Base-by-base conservation (phyloP, 2,113 vertebrate genomes). In the Zootoca vivipara region DNA sequence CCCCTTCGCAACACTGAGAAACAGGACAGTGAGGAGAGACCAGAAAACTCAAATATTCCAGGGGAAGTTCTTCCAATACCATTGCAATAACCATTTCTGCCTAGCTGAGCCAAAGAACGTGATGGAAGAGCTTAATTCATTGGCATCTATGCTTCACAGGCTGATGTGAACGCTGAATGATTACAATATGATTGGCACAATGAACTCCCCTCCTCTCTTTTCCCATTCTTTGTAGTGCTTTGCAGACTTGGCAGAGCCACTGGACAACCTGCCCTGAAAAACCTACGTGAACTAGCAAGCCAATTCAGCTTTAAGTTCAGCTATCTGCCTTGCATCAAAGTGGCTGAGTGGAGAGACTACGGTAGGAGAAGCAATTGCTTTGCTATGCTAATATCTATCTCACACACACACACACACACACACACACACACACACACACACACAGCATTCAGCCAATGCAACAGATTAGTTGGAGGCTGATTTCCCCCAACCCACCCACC, bases 391-490 rank as follows among this genome's bases (percentile, higher is more conserved):
- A 83, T 82, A 83, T 35, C 64, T 82, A 24, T 67, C n/a, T n/a
- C n/a, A 69, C 2, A 30, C 67, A 69, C 24, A 69, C 28, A 28
- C 24, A 69, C 85, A 70, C 58, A 87, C 33, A 83, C 24, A 69
- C 2, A 30, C 67, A 69, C 24, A 69, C 28, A 28, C 24, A 69
- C 85, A 70, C 58, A 87, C 33, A 83, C 24, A 81, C 38, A 78
- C 73, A 69, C 56, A 81, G 85, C 70, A 75, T 38, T 5, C 33
- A 87, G 78, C 83, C 89, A 91, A 30, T 35, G 7, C 12, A 89
- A 78, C 42, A 92, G 86, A 89, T 92, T 67, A 92, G 24, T 52
- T 65, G 79, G 30, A 85, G 46, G 70, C 70, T 77, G 70, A 86
- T 40, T 81, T 52, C 10, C 10, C 46, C 42, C 42, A n/a, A n/a